Evolutionary conservation across 2,888 invertebrate species (phyloP).

Genomic region (Cepaea hortensis): DNA sequence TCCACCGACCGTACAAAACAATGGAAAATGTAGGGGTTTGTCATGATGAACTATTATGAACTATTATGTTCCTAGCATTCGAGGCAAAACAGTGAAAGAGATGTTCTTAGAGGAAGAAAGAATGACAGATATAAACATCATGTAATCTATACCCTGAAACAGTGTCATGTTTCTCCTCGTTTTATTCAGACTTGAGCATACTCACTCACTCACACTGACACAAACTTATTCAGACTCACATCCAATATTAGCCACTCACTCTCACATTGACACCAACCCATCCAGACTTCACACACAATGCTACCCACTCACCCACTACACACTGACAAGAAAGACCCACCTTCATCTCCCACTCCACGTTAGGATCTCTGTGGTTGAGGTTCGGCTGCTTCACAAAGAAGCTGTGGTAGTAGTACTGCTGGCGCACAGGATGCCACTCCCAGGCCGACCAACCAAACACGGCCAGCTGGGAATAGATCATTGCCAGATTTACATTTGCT

Average conservation of each 20-base stretch:
- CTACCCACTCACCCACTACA: neutral
- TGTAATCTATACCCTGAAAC: no score
- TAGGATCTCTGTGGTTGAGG: constrained; percentile 86
- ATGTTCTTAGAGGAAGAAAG: no score
- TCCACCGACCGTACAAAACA: no score
- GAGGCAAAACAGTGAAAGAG: no score
- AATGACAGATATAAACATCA: no score
- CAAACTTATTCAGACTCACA: neutral
- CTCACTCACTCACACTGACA: neutral
- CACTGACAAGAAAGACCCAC: constrained; percentile 52
- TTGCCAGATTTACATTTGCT: neutral
- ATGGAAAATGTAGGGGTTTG: no score
- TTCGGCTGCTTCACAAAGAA: constrained; percentile 84
- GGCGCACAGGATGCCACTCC: constrained; percentile 83
- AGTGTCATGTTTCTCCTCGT: no score
- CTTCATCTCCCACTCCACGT: constrained; percentile 72
- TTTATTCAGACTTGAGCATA: neutral
- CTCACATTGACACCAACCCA: neutral
- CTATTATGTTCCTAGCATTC: no score
- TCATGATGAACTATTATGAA: no score
- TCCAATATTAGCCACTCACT: constrained; percentile 1
- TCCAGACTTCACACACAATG: neutral
- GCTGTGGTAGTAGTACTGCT: constrained; percentile 88
- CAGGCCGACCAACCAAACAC: constrained; percentile 85
- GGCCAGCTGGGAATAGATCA: constrained; percentile 71